A percentile compares a stretch with the other conserved stretches of the same genome.
Conservation (phyloP, 2,113 vertebrate species). For the Lophura nycthemera region DNA sequence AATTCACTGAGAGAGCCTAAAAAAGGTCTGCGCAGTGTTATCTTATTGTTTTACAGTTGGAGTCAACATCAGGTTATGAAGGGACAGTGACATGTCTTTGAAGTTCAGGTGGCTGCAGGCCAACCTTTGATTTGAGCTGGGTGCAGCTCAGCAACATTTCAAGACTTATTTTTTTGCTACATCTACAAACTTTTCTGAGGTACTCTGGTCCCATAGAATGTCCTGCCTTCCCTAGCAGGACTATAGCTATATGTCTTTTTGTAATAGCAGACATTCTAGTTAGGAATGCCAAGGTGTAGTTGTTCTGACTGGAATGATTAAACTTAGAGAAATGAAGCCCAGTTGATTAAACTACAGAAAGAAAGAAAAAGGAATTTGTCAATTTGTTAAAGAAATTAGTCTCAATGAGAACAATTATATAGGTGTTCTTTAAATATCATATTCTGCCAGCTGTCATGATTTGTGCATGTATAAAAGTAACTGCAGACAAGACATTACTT, state of each 20-base stretch:
- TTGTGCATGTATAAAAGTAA: neutral
- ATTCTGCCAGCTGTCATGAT: neutral
- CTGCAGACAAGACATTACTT: neutral
- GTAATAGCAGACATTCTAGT: neutral
- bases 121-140: neutral
- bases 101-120: neutral
- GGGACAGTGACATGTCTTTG: neutral
- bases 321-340: neutral
- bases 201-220: fast-evolving
- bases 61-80: neutral
- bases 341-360: neutral
- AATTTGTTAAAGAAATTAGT: neutral
- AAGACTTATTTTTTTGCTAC: neutral
- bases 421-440: neutral
- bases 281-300: neutral
- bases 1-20: neutral
- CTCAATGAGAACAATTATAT: neutral
- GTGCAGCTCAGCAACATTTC: neutral
- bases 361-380: neutral
- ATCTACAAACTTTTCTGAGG: neutral
- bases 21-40: neutral
- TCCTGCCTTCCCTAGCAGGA: neutral
- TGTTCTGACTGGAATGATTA: neutral
- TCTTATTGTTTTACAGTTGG: neutral
- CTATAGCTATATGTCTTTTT: fast-evolving